Base-by-base conservation (phyloP, 2,888 invertebrate genomes). In the Chironomus tentans region DNA sequence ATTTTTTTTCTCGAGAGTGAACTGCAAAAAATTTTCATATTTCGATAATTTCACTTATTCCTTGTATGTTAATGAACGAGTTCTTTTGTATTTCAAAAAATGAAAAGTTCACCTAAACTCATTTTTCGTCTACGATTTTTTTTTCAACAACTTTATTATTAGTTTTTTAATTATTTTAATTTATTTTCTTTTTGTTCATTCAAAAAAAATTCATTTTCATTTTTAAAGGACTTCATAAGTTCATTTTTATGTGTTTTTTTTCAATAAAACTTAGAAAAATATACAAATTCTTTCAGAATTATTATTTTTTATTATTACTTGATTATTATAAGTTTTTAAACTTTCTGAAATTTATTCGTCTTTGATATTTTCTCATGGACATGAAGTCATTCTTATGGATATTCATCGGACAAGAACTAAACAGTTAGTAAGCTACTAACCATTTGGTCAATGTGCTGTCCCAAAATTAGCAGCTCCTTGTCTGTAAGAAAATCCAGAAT, bases 81-180 rank as follows among this genome's bases (percentile, higher is more conserved):
- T 38, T 38, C 38, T 10, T 38, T 38, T 38, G 38, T 38, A 10
- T 38, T 7, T 38, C 38, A 38, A 38, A 10, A 38, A 38, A 38
- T 10, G 10, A 24, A 38, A 72, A 48, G 15, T 28, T 68, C 68
- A 75, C 75, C 68, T 18, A 46, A 15, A 46, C 13, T 24, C n/a
- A 50, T 61, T 28, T 61, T 50, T 68, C 22, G 22, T 6, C 28
- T 61, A 21, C 61, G n/a, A 18, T 56, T 70, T 70, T n/a, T n/a
- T n/a, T n/a, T 28, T 61, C 22, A 62, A 46, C 46, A 28, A 61
- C 22, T 70, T 69, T 65, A 28, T 21, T 71, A 15, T 69, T 69
- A 24, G 61, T 74, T 46, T 70, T 70, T 62, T 68, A 28, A 61
- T 68, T 56, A 46, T 68, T 76, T 77, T 77, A 50, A 61, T 65